Evolutionary conservation across 2,888 invertebrate genomes (phyloP), one percentile per base, ranked within the genome.

Genomic region (Spicauda simplicius): DNA sequence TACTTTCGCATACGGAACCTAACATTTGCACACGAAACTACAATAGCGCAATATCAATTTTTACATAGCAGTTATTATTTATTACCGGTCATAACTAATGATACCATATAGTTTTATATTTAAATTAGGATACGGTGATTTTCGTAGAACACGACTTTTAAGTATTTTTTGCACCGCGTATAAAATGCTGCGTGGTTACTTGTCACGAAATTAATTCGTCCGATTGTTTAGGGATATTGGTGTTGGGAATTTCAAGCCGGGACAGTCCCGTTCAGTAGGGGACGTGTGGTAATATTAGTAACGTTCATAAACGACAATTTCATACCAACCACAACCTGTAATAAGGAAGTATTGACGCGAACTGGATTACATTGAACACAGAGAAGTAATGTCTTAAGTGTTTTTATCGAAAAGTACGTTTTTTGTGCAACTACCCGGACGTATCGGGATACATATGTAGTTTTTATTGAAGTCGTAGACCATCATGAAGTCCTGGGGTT

Each of bases 301-400:
- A 18, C 64, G 53, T 65, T 37, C 41, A 65, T 58, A 33, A 65
- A 48, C 60, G 67, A 66, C 60, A 68, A 64, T 57, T 69, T 56
- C 63, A 69, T 60, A 68, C 60, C 57, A 48, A 65, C 61, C 63
- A 19, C 25, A 25, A 25, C 58, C 57, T 54, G 65, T 65, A 70
- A 73, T 74, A 58, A 72, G 75, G 75, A 75, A 75, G 71, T 69
- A 52, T 58, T 25, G 58, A 18, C 57, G 41, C 69, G 70, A 72
- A 74, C 71, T 72, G 72, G 72, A 71, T 71, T 71, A 69, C 63
- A 63, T 64, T 62, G 53, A 54, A 64, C 54, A 45, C 48, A 45
- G 54, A 52, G 45, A 68, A 62, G 63, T 69, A 69, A 69, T 71
- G 63, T 60, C 54, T 66, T 54, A 48, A 20, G 33, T 20, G 48